phyloP scores from a whole-genome alignment of 2,888 invertebrate species.

The Pseudanteris insignis region DNA sequence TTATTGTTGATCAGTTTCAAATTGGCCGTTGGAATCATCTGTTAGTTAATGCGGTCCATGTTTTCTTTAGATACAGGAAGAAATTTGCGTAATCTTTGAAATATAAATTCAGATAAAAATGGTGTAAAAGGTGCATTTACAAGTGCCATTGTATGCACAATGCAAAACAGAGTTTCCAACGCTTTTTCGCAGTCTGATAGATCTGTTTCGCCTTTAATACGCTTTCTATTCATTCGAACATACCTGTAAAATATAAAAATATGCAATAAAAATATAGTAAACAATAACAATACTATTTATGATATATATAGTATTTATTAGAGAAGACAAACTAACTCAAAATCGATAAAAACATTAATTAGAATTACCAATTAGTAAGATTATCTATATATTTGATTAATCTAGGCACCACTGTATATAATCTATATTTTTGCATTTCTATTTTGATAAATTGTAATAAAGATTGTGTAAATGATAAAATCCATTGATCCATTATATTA shows the following conservation, averaged over 20 bases:
- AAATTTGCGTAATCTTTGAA: conserved; percentile 82
- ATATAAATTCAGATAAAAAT: conserved; percentile 94
- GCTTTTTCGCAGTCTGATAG: conserved; percentile 83
- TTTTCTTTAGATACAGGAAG: conserved; percentile 68
- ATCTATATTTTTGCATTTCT: conserved; percentile 93
- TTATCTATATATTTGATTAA: conserved; percentile 97
- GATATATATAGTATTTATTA: no score
- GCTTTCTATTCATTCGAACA: conserved; percentile 93
- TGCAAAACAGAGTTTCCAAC: conserved; percentile 86
- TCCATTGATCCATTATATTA: conserved; percentile 98
- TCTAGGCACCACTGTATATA: conserved; percentile 95
- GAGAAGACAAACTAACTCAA: no score
- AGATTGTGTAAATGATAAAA: conserved; percentile 94
- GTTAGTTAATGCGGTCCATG: conserved; percentile 87
- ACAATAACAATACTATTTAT: no score
- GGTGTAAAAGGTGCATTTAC: conserved; percentile 99
- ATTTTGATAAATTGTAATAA: conserved; percentile 85
- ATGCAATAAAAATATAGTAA: not conserved
- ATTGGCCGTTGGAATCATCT: conserved; percentile 84
- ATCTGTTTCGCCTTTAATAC: conserved; percentile 92
- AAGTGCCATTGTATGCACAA: conserved; percentile 86
- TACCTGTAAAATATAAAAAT: conserved; percentile 71
- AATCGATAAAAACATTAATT: no score
- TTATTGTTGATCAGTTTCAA: conserved; percentile 78
- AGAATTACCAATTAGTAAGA: conserved; percentile 90